Percentiles rank a stretch among this genome's conserved stretches.
These are phyloP conservation scores for Pitangus sulphuratus DNA, from an alignment of 2,797 vertebrate species.

Conservation along the genomic window DNA sequence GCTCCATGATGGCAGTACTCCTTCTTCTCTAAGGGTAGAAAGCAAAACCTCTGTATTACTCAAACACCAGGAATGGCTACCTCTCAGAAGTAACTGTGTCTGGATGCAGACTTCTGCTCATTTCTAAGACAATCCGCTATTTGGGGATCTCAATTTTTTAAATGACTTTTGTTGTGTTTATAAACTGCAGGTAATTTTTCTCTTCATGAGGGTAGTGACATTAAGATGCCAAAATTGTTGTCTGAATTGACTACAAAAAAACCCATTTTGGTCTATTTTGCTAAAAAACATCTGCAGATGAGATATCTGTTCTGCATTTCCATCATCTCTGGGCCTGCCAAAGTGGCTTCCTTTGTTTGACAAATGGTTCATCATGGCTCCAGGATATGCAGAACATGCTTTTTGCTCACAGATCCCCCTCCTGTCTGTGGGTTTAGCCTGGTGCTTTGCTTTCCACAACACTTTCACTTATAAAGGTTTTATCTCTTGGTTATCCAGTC, in stretches of 20 bases:
- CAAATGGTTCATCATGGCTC: neutral
- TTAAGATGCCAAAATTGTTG: neutral
- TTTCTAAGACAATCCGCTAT: neutral
- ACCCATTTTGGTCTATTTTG: neutral
- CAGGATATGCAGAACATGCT: neutral
- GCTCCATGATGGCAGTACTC: neutral
- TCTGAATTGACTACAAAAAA: neutral
- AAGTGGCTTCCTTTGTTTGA: neutral
- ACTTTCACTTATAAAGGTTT: neutral
- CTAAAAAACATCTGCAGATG: neutral
- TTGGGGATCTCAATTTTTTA: neutral
- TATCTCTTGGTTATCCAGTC: neutral
- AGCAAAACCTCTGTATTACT: neutral
- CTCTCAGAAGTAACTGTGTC: neutral
- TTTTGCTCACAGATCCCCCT: neutral
- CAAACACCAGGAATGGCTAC: neutral
- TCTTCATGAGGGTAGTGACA: rapidly evolving
- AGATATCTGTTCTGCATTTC: neutral
- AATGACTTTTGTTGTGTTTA: neutral
- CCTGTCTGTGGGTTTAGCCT: neutral
- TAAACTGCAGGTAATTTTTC: neutral
- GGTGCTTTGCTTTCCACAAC: neutral
- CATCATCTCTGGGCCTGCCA: neutral
- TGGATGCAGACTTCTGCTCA: neutral
- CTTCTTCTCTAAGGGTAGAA: neutral